These are phyloP conservation scores for Shinisaurus crocodilurus DNA, from an alignment of 2,113 vertebrate species.

Conservation along the genomic window DNA sequence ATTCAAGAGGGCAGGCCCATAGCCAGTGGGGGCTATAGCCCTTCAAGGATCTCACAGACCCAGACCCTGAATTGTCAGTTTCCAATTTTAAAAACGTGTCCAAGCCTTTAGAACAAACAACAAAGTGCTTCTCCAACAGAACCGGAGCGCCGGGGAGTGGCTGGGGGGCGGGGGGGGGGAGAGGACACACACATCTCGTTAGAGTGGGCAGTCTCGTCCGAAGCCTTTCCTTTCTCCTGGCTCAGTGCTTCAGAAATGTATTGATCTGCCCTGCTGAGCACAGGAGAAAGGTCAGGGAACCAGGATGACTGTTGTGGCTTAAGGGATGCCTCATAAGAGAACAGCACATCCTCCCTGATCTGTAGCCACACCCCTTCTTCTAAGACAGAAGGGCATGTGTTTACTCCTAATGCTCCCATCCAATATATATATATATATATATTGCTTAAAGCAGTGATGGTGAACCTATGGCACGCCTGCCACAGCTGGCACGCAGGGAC, in stretches of 20 bases:
- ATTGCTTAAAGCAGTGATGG: no score
- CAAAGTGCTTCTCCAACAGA: rapidly evolving
- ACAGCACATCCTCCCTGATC: rapidly evolving
- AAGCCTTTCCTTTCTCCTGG: background rate
- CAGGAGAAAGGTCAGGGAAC: conserved; percentile 29
- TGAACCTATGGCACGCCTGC: no score
- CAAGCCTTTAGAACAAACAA: no score
- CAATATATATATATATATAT: background rate
- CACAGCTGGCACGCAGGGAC: no score
- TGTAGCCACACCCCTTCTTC: background rate
- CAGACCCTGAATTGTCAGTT: no score
- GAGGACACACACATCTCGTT: background rate
- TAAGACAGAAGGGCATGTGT: background rate
- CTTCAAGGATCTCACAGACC: background rate
- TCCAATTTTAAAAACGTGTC: background rate
- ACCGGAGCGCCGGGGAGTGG: rapidly evolving
- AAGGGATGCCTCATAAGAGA: background rate
- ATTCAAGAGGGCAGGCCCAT: background rate
- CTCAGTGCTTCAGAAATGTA: conserved; percentile 7
- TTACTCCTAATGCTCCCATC: rapidly evolving
- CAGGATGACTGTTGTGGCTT: background rate
- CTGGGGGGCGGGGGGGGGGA: background rate
- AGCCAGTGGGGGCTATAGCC: background rate
- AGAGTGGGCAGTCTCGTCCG: background rate
- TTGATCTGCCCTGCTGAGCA: background rate